Evolutionary conservation across 2,113 vertebrate genomes (phyloP).

Genomic region (Scartelaos histophorus): DNA sequence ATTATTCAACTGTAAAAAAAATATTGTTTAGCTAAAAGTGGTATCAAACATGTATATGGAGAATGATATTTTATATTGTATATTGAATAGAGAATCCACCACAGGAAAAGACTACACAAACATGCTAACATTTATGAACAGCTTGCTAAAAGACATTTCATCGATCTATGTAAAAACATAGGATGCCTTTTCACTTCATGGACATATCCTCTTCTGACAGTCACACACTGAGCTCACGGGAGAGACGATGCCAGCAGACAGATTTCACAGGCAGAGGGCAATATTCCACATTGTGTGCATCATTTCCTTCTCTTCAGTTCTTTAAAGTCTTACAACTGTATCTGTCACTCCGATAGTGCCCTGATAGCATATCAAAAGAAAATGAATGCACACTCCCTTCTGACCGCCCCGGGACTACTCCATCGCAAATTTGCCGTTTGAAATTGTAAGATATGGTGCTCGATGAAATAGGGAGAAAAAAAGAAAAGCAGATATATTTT

Average conservation of each 20-base stretch:
- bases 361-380: constrained; percentile 50
- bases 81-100: too few relatives aligned
- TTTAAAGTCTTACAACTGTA: constrained; percentile 34
- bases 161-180: too few relatives aligned
- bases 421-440: constrained; percentile 32
- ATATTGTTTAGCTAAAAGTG: too few relatives aligned
- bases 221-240: not conserved
- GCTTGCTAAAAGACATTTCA: too few relatives aligned
- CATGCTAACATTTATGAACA: too few relatives aligned
- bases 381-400: constrained; percentile 49
- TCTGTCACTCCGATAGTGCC: constrained; percentile 37
- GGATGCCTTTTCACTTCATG: too few relatives aligned
- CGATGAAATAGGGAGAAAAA: constrained; percentile 28
- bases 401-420: constrained; percentile 38
- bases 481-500: constrained; percentile 31
- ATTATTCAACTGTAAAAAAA: too few relatives aligned
- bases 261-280: constrained; percentile 4
- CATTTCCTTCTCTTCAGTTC: constrained; percentile 21
- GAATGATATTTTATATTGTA: too few relatives aligned
- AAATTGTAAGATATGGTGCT: constrained; percentile 30
- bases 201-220: not conserved
- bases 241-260: not conserved
- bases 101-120: too few relatives aligned
- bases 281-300: constrained; percentile 30
- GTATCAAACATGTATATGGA: too few relatives aligned